A percentile compares a stretch with the other conserved stretches of the same genome.
Conservation (phyloP, 2,888 invertebrate species). For the Volucella inanis region DNA sequence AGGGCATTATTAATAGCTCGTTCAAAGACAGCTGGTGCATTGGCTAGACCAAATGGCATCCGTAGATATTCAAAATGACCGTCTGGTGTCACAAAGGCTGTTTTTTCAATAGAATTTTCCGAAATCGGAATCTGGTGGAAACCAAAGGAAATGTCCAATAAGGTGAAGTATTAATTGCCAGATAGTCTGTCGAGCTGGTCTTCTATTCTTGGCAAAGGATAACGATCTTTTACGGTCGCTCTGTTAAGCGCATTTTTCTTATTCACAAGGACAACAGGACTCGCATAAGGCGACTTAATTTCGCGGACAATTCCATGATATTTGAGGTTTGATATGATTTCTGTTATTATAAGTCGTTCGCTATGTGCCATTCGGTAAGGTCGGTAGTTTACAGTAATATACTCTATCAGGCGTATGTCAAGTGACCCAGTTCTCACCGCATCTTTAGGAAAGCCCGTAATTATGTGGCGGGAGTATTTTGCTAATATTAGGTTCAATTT, state of each 20-base stretch:
- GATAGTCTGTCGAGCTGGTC: slow-evolving; percentile 79
- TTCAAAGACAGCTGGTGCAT: slow-evolving; percentile 21
- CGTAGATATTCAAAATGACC: slow-evolving; percentile 27
- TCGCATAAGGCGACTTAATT: slow-evolving; percentile 11
- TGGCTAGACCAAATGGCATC: slow-evolving; percentile 79
- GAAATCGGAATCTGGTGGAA: slow-evolving; percentile 59
- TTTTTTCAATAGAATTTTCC: slow-evolving; percentile 34
- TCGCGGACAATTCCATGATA: neutral
- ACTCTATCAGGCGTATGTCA: too few species aligned
- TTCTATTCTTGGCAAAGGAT: slow-evolving; percentile 80
- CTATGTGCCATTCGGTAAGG: too few species aligned
- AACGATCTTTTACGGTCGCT: slow-evolving; percentile 72
- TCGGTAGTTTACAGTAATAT: too few species aligned
- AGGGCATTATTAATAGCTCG: slow-evolving; percentile 28
- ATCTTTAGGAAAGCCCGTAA: too few species aligned
- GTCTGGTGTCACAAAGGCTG: slow-evolving; percentile 10
- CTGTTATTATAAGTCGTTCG: too few species aligned
- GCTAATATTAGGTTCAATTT: too few species aligned
- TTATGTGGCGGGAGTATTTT: too few species aligned
- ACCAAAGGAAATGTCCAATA: slow-evolving; percentile 58
- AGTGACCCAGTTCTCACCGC: too few species aligned
- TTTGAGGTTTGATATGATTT: neutral
- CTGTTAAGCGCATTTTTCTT: slow-evolving; percentile 16
- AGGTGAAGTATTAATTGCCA: slow-evolving; percentile 76
- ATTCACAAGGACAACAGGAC: slow-evolving; percentile 4